Conservation (phyloP, 1,140 invertebrate species). For the Saxidomus purpurata region DNA sequence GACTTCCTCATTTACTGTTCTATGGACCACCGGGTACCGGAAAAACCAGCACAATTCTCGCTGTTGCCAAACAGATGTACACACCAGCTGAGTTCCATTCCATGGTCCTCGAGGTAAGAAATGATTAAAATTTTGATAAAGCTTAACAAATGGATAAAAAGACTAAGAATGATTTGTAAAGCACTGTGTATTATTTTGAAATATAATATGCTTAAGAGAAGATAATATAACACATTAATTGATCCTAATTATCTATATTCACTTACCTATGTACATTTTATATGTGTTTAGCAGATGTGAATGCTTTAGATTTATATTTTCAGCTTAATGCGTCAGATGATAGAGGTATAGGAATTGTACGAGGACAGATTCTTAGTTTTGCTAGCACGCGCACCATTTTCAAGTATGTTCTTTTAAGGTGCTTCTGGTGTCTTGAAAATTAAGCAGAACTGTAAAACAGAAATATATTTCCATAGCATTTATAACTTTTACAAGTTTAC, state of each 20-base stretch:
- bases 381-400: conserved; percentile 99
- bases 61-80: conserved; percentile 98
- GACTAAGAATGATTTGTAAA: too few species aligned
- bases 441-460: too few species aligned
- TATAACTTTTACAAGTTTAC: too few species aligned
- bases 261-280: too few species aligned
- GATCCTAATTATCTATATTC: too few species aligned
- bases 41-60: conserved; percentile 99
- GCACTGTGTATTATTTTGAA: too few species aligned
- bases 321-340: conserved; percentile 99
- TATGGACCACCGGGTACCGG: conserved; percentile 99
- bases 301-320: conserved; percentile 87
- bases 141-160: too few species aligned
- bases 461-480: too few species aligned
- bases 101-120: conserved; percentile 90
- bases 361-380: conserved; percentile 98
- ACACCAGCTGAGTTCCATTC: conserved; percentile 94
- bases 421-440: too few species aligned
- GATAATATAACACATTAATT: too few species aligned
- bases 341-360: conserved; percentile 98
- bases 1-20: conserved; percentile 98
- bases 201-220: too few species aligned
- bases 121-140: too few species aligned
- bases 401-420: conserved; percentile 87
- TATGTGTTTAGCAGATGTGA: not conserved